Evolutionary conservation across 2,113 vertebrate species (phyloP), one percentile per base, ranked within the genome.

Genomic region (Marmota flaviventris): DNA sequence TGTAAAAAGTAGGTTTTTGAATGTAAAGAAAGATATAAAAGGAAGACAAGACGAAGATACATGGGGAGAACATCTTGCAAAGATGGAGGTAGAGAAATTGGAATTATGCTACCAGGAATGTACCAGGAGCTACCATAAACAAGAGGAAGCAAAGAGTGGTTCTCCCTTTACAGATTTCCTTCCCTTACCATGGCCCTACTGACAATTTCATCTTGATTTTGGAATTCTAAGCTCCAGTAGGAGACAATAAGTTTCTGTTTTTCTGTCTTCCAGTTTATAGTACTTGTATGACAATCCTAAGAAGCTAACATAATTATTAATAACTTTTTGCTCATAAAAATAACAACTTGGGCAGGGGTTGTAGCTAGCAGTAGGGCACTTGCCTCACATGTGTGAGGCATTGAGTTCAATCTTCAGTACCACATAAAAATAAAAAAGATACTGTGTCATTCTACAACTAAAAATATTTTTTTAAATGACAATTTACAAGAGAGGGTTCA

Each of bases 1-100:
- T 61, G 34, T 56, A 58, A 95, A 88, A 92, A 32, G n/a, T 70
- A 88, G 27, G 86, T 82, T 91, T 76, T 76, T 76, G 56, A 51
- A 82, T 29, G 82, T 17, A 91, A 82, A 67, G 76, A 86, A 39
- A 75, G 56, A 70, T 37, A 42, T 5, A 87, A 61, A 51, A 34
- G 61, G 48, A 85, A 72, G 58, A 96, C 24, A 14, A 75, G 24
- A 0, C 51, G 16, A 87, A 87, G 39, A 82, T 17, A 69, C 17
- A 96, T 27, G 91, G 20, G 13, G 58, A 42, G 42, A 88, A 87
- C 11, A 10, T 6, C 69, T 63, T 14, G 48, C 34, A 39, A 75
- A 86, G 20, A 76, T 51, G 48, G 83, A 91, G n/a, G 48, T 34
- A 82, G 6, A 70, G 34, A 88, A 27, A 65, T 42, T 53, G n/a